Base-by-base conservation (phyloP, 2,113 vertebrate species). In the Balaenoptera acutorostrata region DNA sequence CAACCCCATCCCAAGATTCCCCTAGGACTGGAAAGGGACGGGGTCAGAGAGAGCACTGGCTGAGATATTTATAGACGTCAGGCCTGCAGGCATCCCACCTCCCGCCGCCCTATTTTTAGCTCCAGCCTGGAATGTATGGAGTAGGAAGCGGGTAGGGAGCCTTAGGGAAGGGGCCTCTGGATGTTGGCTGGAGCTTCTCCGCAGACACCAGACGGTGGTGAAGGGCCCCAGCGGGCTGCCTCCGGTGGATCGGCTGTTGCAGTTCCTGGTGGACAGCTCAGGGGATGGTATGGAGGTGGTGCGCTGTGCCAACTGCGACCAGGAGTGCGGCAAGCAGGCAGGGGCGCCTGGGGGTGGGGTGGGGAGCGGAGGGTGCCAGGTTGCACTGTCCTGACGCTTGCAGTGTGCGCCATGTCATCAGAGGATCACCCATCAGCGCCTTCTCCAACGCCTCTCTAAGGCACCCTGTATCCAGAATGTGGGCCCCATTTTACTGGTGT, bases 301-400 rank as follows among this genome's bases (percentile, higher is more conserved):
- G n/a, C 99, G 98, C 93, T 99, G 99, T 69, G 99, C 99, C 88
- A 99, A 99, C 98, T 99, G 99, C 21, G 99, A 99, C 98, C 97
- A 98, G 93, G 98, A 99, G 95, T 99, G 99, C 96, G 98, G 98
- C 88, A 98, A 98, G 96, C 99, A 99, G 99, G 99, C 99, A 96
- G 66, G 93, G 14, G 41, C 8, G 4, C n/a, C 27, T 3, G 33
- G 49, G 44, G 55, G 15, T 1, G 6, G 61, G 23, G 18, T 2
- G 55, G 20, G 41, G 72, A 14, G 49, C 1, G 0, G 9, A 9
- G 31, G 31, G 80, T 2, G 25, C 63, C 13, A 7, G 88, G n/a
- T 8, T 6, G 0, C 66, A 44, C 0, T 25, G 44, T 55, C 55
- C 46, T 2, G 33, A 17, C 2, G 33, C 55, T 92, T 17, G 69